Base-by-base conservation (phyloP, 2,113 vertebrate genomes). In the Dolichotis patagonum region DNA sequence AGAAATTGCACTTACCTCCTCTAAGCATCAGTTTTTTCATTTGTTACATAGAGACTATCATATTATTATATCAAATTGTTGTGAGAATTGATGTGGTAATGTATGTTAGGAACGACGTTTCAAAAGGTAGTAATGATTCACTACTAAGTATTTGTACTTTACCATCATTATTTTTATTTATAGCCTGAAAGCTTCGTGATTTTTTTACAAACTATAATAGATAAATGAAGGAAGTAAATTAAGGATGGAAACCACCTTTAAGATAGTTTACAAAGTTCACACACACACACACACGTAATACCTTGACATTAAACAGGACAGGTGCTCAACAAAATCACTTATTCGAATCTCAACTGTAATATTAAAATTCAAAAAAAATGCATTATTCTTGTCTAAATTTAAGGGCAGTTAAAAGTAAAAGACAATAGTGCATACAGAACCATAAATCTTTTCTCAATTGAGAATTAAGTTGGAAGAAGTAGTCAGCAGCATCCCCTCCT, bases 121-220 rank as follows among this genome's bases (percentile, higher is more conserved):
- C 67, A 58, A 90, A 46, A 46, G 17, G 87, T 38, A 80, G 35
- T 88, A 65, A 91, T 85, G 49, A 94, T 60, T 88, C 56, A 91
- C 41, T 81, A 63, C 28, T 88, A 56, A 54, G 83, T 88, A 95
- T 67, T 77, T 85, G 24, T 46, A 75, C 75, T 91, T 38, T 65
- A 54, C 38, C 35, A 63, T 38, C 49, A 69, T 41, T 16, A 43
- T 80, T 81, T 83, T 78, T 87, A 81, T 60, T 94, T 69, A 92
- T 84, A 56, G 41, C 54, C 67, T 58, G 81, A 52, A 24, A 77
- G 20, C 69, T 92, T 56, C 26, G 32, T 85, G 56, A 82, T 20
- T 56, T 92, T 46, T 96, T 60, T 67, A 82, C 52, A 93, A 81
- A 82, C 38, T 77, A 3, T 38, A 80, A 30, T 38, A 67, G 58